Percentiles rank a stretch among this genome's conserved stretches.
Evolutionary conservation across 2,113 vertebrate genomes (phyloP).

Genomic region (Psettodes erumei): DNA sequence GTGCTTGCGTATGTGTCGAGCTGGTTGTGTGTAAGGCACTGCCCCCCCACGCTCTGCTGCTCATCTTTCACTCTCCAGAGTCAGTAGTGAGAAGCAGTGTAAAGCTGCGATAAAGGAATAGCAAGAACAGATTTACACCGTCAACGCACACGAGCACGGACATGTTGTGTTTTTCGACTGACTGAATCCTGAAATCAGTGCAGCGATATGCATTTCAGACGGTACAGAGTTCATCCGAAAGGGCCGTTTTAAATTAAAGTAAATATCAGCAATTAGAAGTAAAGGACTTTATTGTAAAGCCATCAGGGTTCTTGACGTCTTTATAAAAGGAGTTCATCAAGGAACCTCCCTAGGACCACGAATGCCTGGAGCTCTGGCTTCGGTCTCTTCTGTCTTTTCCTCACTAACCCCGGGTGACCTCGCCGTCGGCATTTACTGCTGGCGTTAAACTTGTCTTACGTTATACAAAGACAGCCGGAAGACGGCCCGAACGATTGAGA

Average conservation of each 20-base stretch:
- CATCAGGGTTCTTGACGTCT: background rate
- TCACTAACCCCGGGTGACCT: background rate
- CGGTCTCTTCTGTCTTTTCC: background rate
- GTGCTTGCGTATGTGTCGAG: background rate
- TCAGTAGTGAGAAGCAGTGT: slow-evolving; percentile 17
- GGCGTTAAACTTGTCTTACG: background rate
- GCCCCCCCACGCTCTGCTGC: background rate
- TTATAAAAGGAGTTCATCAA: background rate
- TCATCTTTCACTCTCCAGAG: slow-evolving; percentile 35
- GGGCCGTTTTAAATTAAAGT: no score
- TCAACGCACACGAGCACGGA: slow-evolving; percentile 6
- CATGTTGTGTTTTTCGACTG: background rate
- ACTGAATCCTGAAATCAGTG: background rate
- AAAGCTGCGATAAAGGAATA: slow-evolving; percentile 7
- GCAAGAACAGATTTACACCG: slow-evolving; percentile 2
- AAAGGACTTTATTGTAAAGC: background rate
- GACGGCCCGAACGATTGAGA: background rate
- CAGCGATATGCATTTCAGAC: background rate
- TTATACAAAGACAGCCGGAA: background rate
- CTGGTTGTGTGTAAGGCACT: background rate
- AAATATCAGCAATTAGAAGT: no score
- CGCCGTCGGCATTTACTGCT: background rate
- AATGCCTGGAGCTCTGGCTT: background rate
- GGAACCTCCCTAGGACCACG: background rate
- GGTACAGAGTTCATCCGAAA: background rate